Evolutionary conservation across 2,113 vertebrate species (phyloP).

Genomic region (Pomatorhinus ruficollis): DNA sequence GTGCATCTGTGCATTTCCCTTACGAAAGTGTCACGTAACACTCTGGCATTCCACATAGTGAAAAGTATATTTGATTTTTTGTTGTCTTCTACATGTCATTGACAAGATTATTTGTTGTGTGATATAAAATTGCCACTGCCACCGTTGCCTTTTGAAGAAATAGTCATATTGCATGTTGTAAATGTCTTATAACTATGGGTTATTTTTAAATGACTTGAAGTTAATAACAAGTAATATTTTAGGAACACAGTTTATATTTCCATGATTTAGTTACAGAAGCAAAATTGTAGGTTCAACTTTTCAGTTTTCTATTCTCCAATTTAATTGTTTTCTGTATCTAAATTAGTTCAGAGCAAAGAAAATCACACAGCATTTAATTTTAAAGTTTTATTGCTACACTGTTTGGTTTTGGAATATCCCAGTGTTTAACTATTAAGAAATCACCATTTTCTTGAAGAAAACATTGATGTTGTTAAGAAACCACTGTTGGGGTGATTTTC

Average conservation of each 20-base stretch:
- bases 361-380: neutral
- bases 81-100: neutral
- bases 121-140: neutral
- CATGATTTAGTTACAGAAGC: neutral
- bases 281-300: neutral
- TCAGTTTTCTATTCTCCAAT: neutral
- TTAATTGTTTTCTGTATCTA: neutral
- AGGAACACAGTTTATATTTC: neutral
- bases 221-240: neutral
- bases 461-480: neutral
- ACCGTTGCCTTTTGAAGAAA: neutral
- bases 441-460: neutral
- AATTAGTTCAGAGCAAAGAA: neutral
- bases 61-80: neutral
- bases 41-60: neutral
- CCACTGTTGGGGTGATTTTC: neutral
- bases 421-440: neutral
- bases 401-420: neutral
- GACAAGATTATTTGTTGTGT: neutral
- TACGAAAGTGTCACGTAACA: neutral
- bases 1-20: neutral
- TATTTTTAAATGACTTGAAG: neutral
- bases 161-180: neutral
- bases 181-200: neutral
- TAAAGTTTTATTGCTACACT: neutral